Base-by-base conservation (phyloP, 2,113 vertebrate species). In the Pachyramphus minor region DNA sequence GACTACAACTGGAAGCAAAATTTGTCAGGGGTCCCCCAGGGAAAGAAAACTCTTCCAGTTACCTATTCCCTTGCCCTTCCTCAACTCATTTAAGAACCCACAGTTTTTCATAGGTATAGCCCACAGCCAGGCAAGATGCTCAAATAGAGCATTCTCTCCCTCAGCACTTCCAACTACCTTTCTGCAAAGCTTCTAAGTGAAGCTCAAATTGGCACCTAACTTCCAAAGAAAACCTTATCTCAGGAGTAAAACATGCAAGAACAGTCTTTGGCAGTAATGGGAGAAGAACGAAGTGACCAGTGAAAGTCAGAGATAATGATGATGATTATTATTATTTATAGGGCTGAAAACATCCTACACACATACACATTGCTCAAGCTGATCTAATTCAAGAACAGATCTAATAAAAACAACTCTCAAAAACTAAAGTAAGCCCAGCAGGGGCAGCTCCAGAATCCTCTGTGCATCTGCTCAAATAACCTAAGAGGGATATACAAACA, bases 31-130 rank as follows among this genome's bases (percentile, higher is more conserved):
- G n/a, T 73, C 63, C 37, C 45, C n/a, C 14, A 22, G 45, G 45
- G 63, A 87, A 92, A 72, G 20, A 76, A 93, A 93, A 89, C 33
- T 82, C 74, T 94, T 95, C 55, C 81, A 86, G 67, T 50, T 93
- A 90, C 63, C 30, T 58, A 73, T 69, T 5, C 53, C 47, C 42
- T 24, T 67, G 42, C 24, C 55, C 72, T n/a, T 95, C 85, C 55
- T 74, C 58, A 77, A 90, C 8, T 33, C 93, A 87, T 94, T 96
- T 91, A 85, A 86, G 90, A 89, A 74, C 21, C 31, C 16, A 0
- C 33, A 89, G 56, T 59, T 92, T 73, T 89, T 78, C 73, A 63
- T 0, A 67, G 24, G 64, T 49, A 80, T 63, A 87, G 14, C 19
- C 45, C 0, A 0, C 75, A 89, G 56, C 42, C 69, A 90, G 59